These are phyloP conservation scores for Papilio dardanus DNA, from an alignment of 1,140 invertebrate genomes.

Conservation along the genomic window DNA sequence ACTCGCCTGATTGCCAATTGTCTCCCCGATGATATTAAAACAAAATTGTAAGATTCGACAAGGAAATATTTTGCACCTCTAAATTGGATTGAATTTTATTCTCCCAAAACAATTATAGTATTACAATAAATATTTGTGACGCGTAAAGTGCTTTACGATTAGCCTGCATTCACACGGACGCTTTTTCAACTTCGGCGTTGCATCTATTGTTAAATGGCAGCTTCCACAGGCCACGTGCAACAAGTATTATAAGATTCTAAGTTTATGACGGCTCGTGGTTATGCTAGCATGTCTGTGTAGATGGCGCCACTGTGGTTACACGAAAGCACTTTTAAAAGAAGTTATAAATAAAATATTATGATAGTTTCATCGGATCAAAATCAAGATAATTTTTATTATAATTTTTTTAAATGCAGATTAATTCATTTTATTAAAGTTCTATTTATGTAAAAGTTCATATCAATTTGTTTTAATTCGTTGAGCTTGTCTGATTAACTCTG, in stretches of 20 bases:
- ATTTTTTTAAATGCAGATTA: not conserved
- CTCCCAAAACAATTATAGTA: not conserved
- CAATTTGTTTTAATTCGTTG: slow-evolving; percentile 1
- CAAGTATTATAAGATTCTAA: not conserved
- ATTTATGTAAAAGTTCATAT: slow-evolving; percentile 3
- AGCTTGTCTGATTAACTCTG: slow-evolving; percentile 18
- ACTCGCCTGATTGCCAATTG: slow-evolving; percentile 50
- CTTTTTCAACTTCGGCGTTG: too few species aligned
- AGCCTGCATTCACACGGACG: too few species aligned
- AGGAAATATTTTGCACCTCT: not conserved
- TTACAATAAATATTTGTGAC: too few species aligned
- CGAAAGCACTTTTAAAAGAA: too few species aligned
- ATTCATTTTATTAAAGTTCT: not conserved
- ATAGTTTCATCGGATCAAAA: too few species aligned
- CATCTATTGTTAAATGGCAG: not conserved
- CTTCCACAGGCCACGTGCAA: not conserved
- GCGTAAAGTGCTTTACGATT: too few species aligned
- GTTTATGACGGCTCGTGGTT: not conserved
- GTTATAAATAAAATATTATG: too few species aligned
- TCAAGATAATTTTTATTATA: too few species aligned
- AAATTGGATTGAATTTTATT: not conserved
- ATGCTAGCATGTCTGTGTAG: not conserved
- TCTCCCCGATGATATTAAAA: slow-evolving; percentile 33
- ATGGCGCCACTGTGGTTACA: too few species aligned
- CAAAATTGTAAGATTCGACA: slow-evolving; percentile 8